Evolutionary conservation across 2,888 invertebrate genomes (phyloP).

Genomic region (Ophonus ardosiacus): DNA sequence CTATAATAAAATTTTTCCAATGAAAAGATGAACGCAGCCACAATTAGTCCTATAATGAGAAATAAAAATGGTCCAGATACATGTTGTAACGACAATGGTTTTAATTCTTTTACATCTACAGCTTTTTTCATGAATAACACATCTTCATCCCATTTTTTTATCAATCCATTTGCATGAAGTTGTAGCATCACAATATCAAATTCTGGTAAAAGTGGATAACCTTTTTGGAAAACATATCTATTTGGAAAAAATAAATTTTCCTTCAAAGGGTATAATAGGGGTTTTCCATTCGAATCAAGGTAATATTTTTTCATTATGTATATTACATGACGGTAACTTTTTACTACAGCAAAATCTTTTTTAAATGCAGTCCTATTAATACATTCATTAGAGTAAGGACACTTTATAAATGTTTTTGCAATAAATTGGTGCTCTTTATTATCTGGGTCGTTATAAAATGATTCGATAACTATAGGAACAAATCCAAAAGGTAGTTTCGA

Average conservation of each 20-base stretch:
- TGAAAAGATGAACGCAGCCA: not conserved
- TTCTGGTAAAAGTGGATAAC: constrained; percentile 19
- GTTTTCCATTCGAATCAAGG: constrained; percentile 48
- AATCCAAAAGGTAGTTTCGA: constrained; percentile 24
- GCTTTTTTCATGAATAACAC: not conserved
- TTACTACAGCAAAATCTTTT: constrained; percentile 28
- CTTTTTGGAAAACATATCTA: constrained; percentile 21
- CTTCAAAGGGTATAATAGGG: not conserved
- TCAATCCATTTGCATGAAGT: constrained; percentile 23
- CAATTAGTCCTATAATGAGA: not conserved
- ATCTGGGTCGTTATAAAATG: not conserved
- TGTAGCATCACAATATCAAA: not conserved
- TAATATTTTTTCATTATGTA: constrained; percentile 61
- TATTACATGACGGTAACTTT: not conserved
- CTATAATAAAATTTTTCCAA: constrained; percentile 1
- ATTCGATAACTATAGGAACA: not conserved
- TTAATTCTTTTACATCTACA: not conserved
- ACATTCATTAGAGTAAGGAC: constrained; percentile 1
- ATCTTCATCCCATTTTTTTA: constrained; percentile 28
- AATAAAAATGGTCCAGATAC: constrained; percentile 2
- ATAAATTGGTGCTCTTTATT: not conserved
- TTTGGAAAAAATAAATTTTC: not conserved
- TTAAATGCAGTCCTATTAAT: constrained; percentile 30
- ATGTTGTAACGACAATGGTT: not conserved
- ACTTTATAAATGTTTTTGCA: not conserved